Evolutionary conservation across 2,113 vertebrate species (phyloP).

Genomic region (Choloepus hoffmanni): DNA sequence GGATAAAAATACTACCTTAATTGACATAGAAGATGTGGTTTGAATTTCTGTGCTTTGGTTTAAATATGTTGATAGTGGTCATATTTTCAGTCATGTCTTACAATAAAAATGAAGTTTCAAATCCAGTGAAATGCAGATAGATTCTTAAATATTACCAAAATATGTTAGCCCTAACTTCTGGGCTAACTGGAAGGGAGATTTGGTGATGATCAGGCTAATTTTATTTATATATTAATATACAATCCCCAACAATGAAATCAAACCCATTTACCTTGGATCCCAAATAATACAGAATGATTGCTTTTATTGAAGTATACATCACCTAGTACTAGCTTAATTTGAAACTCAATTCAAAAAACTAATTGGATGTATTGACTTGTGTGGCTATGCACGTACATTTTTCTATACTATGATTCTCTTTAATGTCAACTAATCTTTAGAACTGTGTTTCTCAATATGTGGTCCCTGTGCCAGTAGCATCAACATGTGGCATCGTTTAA

Average conservation of each 20-base stretch:
- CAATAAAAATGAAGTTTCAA: neutral
- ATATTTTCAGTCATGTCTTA: neutral
- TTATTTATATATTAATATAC: neutral
- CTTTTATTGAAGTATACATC: neutral
- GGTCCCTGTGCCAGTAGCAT: neutral
- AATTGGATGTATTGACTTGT: neutral
- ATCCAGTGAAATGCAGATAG: neutral
- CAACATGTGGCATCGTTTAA: neutral
- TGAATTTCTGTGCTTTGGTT: neutral
- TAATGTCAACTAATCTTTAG: neutral
- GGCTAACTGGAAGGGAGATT: neutral
- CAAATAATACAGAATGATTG: neutral
- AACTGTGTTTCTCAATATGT: neutral
- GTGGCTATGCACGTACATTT: neutral
- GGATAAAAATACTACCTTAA: neutral
- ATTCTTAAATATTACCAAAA: neutral
- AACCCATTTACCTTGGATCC: neutral
- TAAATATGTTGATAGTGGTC: neutral
- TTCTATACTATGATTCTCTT: neutral
- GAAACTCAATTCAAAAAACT: constrained; percentile 15
- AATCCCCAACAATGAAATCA: neutral
- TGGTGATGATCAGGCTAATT: neutral
- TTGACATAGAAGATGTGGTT: neutral
- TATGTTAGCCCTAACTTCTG: neutral
- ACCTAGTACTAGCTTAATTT: neutral